Evolutionary conservation across 2,888 invertebrate species (phyloP), one percentile per base, ranked within the genome.

Genomic region (Amiota mariae): DNA sequence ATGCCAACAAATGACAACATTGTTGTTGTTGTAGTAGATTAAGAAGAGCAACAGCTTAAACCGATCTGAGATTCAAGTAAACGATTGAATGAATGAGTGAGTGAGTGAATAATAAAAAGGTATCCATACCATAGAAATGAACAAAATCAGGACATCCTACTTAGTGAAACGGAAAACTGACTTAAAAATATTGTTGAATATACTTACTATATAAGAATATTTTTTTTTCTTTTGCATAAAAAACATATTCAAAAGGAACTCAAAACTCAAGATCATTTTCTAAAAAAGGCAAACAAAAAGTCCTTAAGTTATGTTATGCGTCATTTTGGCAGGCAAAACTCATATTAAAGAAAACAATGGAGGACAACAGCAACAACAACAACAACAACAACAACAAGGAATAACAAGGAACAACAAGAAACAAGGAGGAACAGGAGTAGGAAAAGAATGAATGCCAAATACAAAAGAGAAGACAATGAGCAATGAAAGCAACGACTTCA

Each of bases 231-330:
- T 72, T 76, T 70, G 75, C 75, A 76, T 70, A 72, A 77, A 75
- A 59, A 72, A 74, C 51, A 74, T 36, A 36, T 36, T 12, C 70
- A 49, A 71, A 49, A 73, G 72, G 66, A 36, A 72, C 51, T 67
- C 63, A 61, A 68, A 72, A 66, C 12, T 56, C 46, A 76, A 75
- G 71, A 72, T 72, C 76, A 79, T 79, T 84, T 36, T 81, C 78
- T 78, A 75, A 79, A 87, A 87, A 87, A 88, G 88, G 88, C 87
- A 88, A 85, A 86, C 84, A 87, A 88, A 83, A 88, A 88, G 87
- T 88, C 88, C 87, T 88, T 88, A 88, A 88, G 87, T 88, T 88
- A 88, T 88, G 79, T 85, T 85, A 81, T 80, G 80, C 82, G 81
- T 83, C 85, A 85, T 81, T 82, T 83, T 79, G 78, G 77, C 81